Evolutionary conservation across 2,888 invertebrate genomes (phyloP), one percentile per base, ranked within the genome.

Genomic region (Sminthurinus aureus): DNA sequence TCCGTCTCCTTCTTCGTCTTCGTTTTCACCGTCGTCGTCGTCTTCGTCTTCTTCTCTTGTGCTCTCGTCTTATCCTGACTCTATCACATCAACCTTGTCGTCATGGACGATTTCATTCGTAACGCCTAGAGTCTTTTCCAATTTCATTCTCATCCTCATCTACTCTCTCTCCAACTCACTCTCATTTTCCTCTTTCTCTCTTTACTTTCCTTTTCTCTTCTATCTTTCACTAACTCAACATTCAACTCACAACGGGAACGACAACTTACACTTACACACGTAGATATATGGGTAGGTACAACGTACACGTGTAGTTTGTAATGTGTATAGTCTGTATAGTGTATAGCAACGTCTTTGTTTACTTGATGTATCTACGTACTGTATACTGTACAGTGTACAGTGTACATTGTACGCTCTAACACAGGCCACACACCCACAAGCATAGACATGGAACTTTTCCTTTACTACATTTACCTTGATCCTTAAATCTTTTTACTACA

Each of bases 41-140:
- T 15, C 58, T 58, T 58, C 58, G 58, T 67, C 71, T 71, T 13
- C 13, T 13, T 52, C 52, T 58, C 58, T 58, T 18, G 13, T 18
- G 13, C 58, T 58, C 26, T 24, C 71, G 15, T 71, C 71, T 71
- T 71, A 71, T 71, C 71, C 71, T 22, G 71, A 71, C 71, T 71
- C 71, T 71, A 71, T 66, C 78, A 78, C 26, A 64, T 64, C 22
- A 75, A 75, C 75, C 50, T 75, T 75, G 75, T 75, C 75, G 75
- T 75, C 75, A 75, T 51, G 52, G 75, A 75, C 75, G 51, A 75
- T 75, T 75, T 75, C 75, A 75, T 75, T 75, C 75, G 71, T 51
- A 75, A 75, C 75, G 51, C 50, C 75, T 75, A 75, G 75, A 75
- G 75, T 75, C 75, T 75, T 75, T 75, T 75, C 75, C 75, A 75